Conservation (phyloP, 2,113 vertebrate species). For the Irena cyanogastra region DNA sequence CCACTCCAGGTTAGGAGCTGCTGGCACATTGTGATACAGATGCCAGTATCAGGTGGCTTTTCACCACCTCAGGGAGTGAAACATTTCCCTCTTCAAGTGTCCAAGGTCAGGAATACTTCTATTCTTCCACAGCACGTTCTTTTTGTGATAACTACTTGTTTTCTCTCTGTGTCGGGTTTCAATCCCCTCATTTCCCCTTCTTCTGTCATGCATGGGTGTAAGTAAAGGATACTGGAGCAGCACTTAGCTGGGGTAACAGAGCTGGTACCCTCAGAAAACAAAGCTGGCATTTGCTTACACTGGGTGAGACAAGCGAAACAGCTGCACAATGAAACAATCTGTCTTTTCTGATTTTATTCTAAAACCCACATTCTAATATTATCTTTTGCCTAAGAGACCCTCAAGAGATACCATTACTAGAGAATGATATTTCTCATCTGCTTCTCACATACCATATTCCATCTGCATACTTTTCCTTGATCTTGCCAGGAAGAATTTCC, state of each 20-base stretch:
- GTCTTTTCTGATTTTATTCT: not conserved
- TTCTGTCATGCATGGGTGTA: not conserved
- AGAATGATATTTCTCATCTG: not conserved
- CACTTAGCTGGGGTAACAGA: not conserved
- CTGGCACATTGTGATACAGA: accelerated
- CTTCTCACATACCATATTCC: not conserved
- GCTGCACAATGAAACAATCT: not conserved
- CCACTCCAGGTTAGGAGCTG: not conserved
- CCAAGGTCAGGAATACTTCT: not conserved
- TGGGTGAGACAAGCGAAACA: not conserved
- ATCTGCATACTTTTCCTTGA: not conserved
- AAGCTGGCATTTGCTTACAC: not conserved
- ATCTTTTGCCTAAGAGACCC: not conserved
- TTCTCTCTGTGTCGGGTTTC: not conserved
- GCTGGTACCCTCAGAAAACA: not conserved
- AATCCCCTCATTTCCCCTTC: not conserved
- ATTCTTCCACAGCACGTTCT: not conserved
- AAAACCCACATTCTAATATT: not conserved
- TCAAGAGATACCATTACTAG: not conserved
- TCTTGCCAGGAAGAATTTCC: not conserved
- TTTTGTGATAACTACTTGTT: not conserved
- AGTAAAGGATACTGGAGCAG: not conserved
- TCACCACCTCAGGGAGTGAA: not conserved
- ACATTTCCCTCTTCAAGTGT: not conserved
- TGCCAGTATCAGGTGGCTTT: not conserved